Evolutionary conservation across 2,113 vertebrate species (phyloP).

Genomic region (Neogobius melanostomus): DNA sequence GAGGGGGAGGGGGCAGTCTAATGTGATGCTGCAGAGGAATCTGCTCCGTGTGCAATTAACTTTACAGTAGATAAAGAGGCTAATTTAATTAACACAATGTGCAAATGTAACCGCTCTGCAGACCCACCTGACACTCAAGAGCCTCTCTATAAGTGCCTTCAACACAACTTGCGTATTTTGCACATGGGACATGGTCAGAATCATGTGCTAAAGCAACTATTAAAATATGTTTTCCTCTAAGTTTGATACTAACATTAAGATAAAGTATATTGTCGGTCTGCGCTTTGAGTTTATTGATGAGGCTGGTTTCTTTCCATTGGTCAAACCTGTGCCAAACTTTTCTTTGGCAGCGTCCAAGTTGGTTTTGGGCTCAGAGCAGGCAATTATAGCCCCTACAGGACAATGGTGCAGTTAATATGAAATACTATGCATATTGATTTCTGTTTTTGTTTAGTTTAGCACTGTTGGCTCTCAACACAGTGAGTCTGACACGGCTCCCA

Average conservation of each 20-base stretch:
- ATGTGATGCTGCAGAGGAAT: slow-evolving; percentile 14
- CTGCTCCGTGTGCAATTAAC: slow-evolving; percentile 1
- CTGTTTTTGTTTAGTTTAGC: too few relatives aligned
- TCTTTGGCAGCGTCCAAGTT: background rate
- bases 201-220: background rate
- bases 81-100: slow-evolving; percentile 10
- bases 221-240: too few relatives aligned
- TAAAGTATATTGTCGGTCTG: too few relatives aligned
- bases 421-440: background rate
- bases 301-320: background rate
- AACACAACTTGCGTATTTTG: background rate
- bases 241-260: too few relatives aligned
- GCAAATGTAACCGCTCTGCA: background rate
- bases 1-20: slow-evolving; percentile 41
- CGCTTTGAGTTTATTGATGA: background rate
- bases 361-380: background rate
- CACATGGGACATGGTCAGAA: background rate
- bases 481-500: too few relatives aligned
- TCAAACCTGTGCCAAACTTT: background rate
- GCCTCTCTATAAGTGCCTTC: too few relatives aligned
- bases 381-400: background rate
- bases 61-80: background rate
- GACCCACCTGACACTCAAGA: background rate
- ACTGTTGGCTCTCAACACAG: too few relatives aligned
- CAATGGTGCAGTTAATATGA: background rate